Evolutionary conservation across 2,888 invertebrate species (phyloP).

Genomic region (Nomada flava): DNA sequence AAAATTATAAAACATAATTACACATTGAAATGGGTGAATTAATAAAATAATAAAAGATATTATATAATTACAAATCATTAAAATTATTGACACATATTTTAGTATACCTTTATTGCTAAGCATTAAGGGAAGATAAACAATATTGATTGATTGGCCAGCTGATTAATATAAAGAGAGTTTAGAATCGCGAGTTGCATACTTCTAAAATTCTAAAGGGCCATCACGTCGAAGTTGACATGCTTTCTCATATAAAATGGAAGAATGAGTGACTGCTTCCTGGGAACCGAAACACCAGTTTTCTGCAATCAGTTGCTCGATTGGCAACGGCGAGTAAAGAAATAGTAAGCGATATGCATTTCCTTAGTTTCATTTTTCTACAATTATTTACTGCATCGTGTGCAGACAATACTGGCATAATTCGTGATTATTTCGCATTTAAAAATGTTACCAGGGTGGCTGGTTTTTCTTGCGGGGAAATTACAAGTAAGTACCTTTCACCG

Average conservation of each 20-base stretch:
- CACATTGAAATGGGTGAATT: no score
- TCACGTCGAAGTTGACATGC: conserved; percentile 45
- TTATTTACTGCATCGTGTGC: conserved; percentile 28
- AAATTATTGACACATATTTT: background rate
- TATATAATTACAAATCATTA: no score
- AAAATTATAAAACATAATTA: no score
- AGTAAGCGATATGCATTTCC: conserved; percentile 27
- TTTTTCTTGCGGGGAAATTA: conserved; percentile 66
- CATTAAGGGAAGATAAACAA: no score
- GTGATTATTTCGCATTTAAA: conserved; percentile 70
- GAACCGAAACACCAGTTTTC: conserved; percentile 25
- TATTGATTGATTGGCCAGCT: background rate
- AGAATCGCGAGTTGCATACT: background rate
- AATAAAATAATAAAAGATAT: background rate
- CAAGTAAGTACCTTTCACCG: conserved; percentile 48
- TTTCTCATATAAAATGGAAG: conserved; percentile 48
- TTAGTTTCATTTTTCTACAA: conserved; percentile 34
- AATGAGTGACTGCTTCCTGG: background rate
- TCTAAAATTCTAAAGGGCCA: background rate
- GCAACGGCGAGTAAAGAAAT: background rate
- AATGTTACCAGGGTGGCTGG: conserved; percentile 65
- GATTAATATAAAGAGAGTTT: background rate
- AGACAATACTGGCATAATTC: conserved; percentile 55
- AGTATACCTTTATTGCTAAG: no score
- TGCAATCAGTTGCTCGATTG: conserved; percentile 14